A percentile compares a stretch with the other conserved stretches of the same genome.
phyloP scores from a whole-genome alignment of 2,113 vertebrate species.

The Psittacara wagleri region DNA sequence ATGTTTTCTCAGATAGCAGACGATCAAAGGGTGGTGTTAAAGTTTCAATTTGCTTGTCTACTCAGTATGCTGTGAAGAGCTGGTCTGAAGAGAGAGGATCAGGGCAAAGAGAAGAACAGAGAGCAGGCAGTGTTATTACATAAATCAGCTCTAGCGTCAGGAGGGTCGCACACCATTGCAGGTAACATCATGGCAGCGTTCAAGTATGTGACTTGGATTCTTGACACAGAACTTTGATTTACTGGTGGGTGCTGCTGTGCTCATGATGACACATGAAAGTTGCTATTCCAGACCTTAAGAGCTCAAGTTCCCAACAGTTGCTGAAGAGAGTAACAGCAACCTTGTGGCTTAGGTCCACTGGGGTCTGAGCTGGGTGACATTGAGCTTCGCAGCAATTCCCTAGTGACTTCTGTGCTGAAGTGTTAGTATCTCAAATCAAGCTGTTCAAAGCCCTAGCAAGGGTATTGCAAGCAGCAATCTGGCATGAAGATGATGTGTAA shows the following conservation, averaged over 20 bases:
- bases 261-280: accelerated
- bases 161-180: background rate
- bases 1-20: background rate
- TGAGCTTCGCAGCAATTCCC: background rate
- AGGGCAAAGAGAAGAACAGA: background rate
- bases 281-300: background rate
- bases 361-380: background rate
- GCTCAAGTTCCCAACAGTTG: background rate
- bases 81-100: background rate
- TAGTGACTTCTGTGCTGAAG: background rate
- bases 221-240: background rate
- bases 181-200: background rate
- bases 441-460: background rate
- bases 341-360: background rate
- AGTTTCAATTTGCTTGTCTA: background rate
- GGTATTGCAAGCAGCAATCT: background rate
- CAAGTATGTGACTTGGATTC: background rate
- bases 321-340: background rate
- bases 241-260: background rate
- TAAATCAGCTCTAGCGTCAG: background rate
- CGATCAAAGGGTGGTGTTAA: background rate
- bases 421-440: background rate
- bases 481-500: background rate
- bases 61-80: background rate
- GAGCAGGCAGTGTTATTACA: background rate